phyloP scores from a whole-genome alignment of 2,797 vertebrate genomes.

The Cynopterus sphinx region DNA sequence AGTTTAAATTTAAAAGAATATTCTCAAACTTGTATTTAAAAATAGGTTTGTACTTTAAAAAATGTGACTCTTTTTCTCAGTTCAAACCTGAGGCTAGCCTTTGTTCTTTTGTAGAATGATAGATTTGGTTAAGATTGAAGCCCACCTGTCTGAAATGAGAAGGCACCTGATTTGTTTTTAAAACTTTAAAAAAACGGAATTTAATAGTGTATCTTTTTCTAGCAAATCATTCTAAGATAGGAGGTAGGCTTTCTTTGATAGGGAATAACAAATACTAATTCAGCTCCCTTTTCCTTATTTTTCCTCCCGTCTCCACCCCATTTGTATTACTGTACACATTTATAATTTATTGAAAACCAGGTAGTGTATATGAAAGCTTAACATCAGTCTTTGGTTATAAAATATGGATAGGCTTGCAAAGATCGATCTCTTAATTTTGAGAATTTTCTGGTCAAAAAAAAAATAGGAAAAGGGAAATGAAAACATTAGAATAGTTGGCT shows the following conservation, averaged over 20 bases:
- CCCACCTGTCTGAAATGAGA: neutral
- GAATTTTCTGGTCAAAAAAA: neutral
- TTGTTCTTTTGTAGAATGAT: neutral
- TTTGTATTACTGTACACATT: constrained; percentile 18
- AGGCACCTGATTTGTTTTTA: neutral
- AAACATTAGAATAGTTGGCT: neutral
- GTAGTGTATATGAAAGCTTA: constrained; percentile 16
- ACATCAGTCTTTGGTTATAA: neutral
- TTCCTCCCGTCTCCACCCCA: neutral
- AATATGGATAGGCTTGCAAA: neutral
- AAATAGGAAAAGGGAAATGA: neutral
- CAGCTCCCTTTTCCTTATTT: neutral
- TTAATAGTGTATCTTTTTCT: constrained; percentile 25
- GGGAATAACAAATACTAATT: neutral
- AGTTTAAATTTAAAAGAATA: constrained; percentile 35
- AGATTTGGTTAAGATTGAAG: neutral
- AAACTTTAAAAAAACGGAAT: neutral
- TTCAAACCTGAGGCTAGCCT: neutral
- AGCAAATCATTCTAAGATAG: neutral
- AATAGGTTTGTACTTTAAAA: neutral
- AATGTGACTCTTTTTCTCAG: neutral
- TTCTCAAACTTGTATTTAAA: neutral
- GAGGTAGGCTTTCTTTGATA: neutral
- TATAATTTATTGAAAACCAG: constrained; percentile 6
- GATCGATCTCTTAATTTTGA: constrained; percentile 29